Evolutionary conservation across 2,888 invertebrate genomes (phyloP), one percentile per base, ranked within the genome.

Genomic region (Hartigia nigra): DNA sequence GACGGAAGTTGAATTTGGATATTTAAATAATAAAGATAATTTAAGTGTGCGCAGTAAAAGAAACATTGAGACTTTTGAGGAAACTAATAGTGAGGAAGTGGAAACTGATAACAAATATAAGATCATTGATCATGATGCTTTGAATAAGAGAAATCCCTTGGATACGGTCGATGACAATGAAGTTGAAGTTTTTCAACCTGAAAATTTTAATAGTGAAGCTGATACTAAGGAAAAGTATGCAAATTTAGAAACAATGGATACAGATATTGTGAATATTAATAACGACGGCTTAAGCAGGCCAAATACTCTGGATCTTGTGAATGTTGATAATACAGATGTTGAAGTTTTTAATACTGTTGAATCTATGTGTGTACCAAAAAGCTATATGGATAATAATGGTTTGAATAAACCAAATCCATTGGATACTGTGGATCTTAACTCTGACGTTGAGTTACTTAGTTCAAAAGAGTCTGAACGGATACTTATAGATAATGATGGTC

Each of bases 301-400:
- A 55, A 55, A 55, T 55, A 23, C 23, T 55, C 9, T 55, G 23
- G 55, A 55, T 55, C 55, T 23, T 76, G 35, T 74, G 12, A n/a
- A 39, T 55, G n/a, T 36, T 70, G 80, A 79, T 55, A 69, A 76
- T 70, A 39, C 75, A 36, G 32, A 72, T 31, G 79, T 75, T 3
- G 76, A 79, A 77, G 76, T 76, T 74, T 70, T 78, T n/a, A 55
- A 74, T 35, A 39, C 76, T 4, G 39, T 69, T 14, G 74, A 81
- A 70, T 55, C 55, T 55, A 55, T 23, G 55, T 55, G 23, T 55
- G 55, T 23, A 55, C 55, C 55, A 55, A 9, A 55, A 55, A 55
- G 9, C 55, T 55, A 55, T 55, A 55, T 55, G 9, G 55, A 55
- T 55, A 23, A 55, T 55, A 55, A 55, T 55, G 55, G 23, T 55